These are phyloP conservation scores for Drosophila tropicalis DNA, from an alignment of 1,140 invertebrate species.

Conservation along the genomic window DNA sequence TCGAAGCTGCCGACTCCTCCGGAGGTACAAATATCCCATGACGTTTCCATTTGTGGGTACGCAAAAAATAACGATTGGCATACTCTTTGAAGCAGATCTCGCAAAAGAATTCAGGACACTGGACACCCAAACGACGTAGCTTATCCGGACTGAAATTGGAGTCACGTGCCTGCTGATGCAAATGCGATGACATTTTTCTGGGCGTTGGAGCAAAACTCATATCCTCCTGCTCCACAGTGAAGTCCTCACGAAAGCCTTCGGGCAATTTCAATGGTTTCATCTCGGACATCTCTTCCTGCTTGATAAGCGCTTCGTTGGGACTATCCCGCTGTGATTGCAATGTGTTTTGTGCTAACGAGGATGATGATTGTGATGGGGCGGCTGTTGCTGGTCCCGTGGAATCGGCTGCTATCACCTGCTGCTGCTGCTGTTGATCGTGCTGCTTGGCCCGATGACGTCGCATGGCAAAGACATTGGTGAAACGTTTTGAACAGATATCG, in stretches of 20 bases:
- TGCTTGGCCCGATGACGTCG: conserved; percentile 84
- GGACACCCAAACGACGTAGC: conserved; percentile 89
- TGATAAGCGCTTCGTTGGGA: conserved; percentile 41
- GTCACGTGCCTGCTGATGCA: conserved; percentile 86
- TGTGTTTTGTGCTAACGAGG: too few species aligned
- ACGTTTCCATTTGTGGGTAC: conserved; percentile 94
- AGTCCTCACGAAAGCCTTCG: conserved; percentile 82
- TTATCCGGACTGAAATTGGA: conserved; percentile 88
- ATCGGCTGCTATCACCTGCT: conserved; percentile 32
- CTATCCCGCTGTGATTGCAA: conserved; percentile 39
- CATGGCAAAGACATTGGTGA: conserved; percentile 84
- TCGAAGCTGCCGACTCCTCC: conserved; percentile 62
- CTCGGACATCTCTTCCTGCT: conserved; percentile 31
- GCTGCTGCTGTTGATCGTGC: conserved; percentile 81
- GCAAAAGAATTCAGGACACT: conserved; percentile 95
- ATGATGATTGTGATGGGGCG: too few species aligned
- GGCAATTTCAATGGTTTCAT: conserved; percentile 69
- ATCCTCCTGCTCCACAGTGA: conserved; percentile 85
- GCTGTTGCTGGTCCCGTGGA: not conserved
- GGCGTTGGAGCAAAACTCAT: conserved; percentile 84
- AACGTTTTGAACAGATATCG: conserved; percentile 85
- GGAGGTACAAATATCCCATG: conserved; percentile 88
- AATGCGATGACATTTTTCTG: conserved; percentile 86
- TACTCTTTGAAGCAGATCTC: conserved; percentile 98
- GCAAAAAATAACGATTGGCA: conserved; percentile 96